Base-by-base conservation (phyloP, 2,888 invertebrate genomes). In the Microchrysa polita region DNA sequence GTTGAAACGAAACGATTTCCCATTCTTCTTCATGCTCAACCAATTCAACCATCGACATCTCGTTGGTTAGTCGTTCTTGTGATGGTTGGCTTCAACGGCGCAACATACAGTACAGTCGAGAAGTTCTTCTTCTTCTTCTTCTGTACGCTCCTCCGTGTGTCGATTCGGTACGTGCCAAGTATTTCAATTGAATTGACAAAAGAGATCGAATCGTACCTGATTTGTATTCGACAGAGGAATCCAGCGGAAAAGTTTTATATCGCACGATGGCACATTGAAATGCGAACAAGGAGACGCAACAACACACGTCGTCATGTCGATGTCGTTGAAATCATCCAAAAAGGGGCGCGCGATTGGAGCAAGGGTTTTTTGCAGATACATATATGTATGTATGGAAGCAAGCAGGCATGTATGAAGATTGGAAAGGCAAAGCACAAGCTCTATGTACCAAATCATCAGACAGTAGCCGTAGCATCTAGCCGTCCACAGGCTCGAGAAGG, bases 181-280 rank as follows among this genome's bases (percentile, higher is more conserved):
- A 53, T 67, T 67, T 67, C 55, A 67, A 67, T 67, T 23, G 52
- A n/a, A 53, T n/a, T 53, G 67, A 67, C 53, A 67, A 52, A 67
- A 67, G 27, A 34, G 55, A 55, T 67, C 53, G 67, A 67, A 67
- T 67, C 55, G 74, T 61, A 71, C 74, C 72, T 74, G 74, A 74
- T 74, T 74, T 74, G 72, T 74, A 74, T 74, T 72, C 74, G 63
- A 65, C 44, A 40, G 20, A 72, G 73, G 34, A 67, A 61, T 44
- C 67, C 52, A 72, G 55, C 48, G 59, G 60, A 69, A 69, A 72
- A 72, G 60, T 72, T 72, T 59, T 72, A 59, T 60, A 72, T 72
- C 60, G 59, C 72, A 72, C 60, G 67, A 48, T 9, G 53, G 18
- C 67, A 52, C 69, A 69, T 55, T 20, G 65, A 65, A 44, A 65